Conservation (phyloP, 2,797 vertebrate species). For the Rallus crepitans region DNA sequence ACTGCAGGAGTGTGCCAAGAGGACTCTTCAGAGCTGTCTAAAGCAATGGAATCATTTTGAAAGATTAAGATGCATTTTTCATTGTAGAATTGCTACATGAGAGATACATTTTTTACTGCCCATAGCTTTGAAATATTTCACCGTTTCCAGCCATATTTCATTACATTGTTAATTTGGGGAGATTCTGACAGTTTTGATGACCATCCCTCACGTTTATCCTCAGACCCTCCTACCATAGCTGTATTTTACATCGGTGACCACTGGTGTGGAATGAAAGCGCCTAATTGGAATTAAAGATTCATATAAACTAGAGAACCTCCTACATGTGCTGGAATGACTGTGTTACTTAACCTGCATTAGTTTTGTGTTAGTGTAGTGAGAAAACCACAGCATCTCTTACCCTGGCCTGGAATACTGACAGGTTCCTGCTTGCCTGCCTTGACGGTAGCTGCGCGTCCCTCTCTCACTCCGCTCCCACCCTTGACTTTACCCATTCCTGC, state of each 20-base stretch:
- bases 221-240: not conserved
- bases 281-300: slow-evolving; percentile 10
- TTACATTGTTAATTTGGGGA: not conserved
- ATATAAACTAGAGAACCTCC: not conserved
- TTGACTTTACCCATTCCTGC: slow-evolving; percentile 3
- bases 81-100: not conserved
- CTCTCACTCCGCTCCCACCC: not conserved
- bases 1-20: not conserved
- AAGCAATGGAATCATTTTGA: not conserved
- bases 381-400: not conserved
- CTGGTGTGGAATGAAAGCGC: not conserved
- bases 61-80: not conserved
- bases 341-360: not conserved
- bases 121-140: not conserved
- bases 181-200: not conserved
- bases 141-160: not conserved
- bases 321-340: not conserved
- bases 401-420: not conserved
- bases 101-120: not conserved
- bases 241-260: not conserved
- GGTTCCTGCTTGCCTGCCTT: not conserved
- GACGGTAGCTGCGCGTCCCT: not conserved
- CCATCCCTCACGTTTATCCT: not conserved
- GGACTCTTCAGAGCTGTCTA: not conserved
- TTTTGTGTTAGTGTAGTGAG: not conserved